phyloP scores from a whole-genome alignment of 53 echinoderm and acorn worm genomes.

The Echinometra lucunter region DNA sequence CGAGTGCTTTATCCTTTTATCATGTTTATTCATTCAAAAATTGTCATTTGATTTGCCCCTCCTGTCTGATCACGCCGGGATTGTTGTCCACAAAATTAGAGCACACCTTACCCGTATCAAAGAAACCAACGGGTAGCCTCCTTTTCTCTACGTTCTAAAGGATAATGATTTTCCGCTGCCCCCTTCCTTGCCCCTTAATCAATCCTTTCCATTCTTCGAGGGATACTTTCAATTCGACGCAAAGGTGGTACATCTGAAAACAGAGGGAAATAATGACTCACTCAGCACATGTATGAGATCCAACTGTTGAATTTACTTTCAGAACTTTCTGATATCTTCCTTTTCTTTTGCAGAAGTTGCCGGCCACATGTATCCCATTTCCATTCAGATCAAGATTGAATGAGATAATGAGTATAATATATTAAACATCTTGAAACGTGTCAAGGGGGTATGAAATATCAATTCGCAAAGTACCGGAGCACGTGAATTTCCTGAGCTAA shows the following conservation, averaged over 20 bases:
- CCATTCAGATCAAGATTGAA: background rate
- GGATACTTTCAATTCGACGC: background rate
- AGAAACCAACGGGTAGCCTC: background rate
- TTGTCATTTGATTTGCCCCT: no score
- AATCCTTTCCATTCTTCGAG: background rate
- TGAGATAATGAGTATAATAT: background rate
- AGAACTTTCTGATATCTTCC: background rate
- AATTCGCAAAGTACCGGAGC: background rate
- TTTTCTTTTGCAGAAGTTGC: background rate
- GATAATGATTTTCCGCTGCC: background rate
- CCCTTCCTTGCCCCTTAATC: conserved; percentile 2
- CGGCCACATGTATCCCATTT: background rate
- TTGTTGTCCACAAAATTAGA: background rate
- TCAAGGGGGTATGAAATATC: background rate
- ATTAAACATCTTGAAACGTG: background rate
- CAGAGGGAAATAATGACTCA: background rate
- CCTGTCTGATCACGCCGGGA: no score
- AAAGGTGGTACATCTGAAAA: background rate
- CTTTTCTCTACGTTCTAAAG: background rate
- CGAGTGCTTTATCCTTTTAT: no score
- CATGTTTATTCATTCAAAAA: no score
- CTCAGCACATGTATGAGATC: background rate
- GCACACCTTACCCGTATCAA: background rate
- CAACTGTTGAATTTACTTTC: conserved; percentile 16
- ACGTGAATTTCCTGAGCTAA: background rate